Evolutionary conservation across 2,888 invertebrate genomes (phyloP).

Genomic region (Drosophila putrida): DNA sequence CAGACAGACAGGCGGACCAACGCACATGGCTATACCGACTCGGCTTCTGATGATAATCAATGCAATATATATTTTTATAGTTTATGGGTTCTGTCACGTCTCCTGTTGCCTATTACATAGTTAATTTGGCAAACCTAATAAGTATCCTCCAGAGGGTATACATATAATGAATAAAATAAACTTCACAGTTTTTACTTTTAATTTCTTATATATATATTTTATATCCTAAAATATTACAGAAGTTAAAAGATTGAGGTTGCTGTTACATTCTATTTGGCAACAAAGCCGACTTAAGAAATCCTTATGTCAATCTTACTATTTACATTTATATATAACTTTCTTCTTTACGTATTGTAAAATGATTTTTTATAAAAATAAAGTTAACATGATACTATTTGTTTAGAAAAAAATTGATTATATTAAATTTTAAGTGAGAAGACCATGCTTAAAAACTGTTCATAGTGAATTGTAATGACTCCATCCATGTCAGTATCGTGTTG

Average conservation of each 20-base stretch:
- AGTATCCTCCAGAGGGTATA: too few species aligned
- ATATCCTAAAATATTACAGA: neutral
- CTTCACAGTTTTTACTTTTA: too few species aligned
- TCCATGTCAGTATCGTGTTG: slow-evolving; percentile 96
- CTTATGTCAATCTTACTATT: slow-evolving; percentile 26
- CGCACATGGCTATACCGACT: too few species aligned
- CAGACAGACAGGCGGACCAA: too few species aligned
- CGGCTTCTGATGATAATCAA: too few species aligned
- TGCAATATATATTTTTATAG: too few species aligned
- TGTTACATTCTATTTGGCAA: slow-evolving; percentile 18
- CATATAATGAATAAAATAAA: too few species aligned
- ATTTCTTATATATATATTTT: neutral
- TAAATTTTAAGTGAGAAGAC: slow-evolving; percentile 93
- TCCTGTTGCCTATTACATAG: too few species aligned
- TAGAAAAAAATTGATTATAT: too few species aligned
- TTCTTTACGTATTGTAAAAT: slow-evolving; percentile 7
- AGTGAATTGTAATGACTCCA: slow-evolving; percentile 97
- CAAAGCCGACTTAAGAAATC: neutral
- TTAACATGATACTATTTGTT: too few species aligned
- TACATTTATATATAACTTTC: slow-evolving; percentile 34
- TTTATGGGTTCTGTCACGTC: too few species aligned
- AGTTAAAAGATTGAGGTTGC: slow-evolving; percentile 10
- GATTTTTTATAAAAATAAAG: slow-evolving; percentile 5
- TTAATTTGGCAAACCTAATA: too few species aligned
- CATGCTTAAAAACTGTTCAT: slow-evolving; percentile 97